Evolutionary conservation across 2,113 vertebrate species (phyloP).

Genomic region (Puma concolor): DNA sequence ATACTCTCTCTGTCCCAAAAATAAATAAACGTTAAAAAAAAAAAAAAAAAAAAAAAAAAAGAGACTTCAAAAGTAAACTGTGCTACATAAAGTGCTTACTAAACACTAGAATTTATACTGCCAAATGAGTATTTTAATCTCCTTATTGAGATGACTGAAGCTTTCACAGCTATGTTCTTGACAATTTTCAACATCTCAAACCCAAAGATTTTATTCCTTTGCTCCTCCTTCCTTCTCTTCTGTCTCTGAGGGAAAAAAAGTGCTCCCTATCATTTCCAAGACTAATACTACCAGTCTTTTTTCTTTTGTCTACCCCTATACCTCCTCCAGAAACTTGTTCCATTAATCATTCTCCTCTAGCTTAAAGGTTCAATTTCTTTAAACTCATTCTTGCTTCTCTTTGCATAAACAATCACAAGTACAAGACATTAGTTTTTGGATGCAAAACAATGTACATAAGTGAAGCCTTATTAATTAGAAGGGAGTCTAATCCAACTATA

Average conservation of each 20-base stretch:
- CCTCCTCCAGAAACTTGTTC: background rate
- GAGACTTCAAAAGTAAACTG: background rate
- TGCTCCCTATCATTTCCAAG: background rate
- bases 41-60: too few relatives aligned
- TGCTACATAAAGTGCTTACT: background rate
- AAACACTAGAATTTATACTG: background rate
- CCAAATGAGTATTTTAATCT: background rate
- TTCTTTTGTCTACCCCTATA: background rate
- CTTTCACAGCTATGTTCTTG: background rate
- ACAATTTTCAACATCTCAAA: background rate
- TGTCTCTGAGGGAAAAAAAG: background rate
- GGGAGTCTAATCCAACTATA: background rate
- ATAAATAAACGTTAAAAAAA: too few relatives aligned
- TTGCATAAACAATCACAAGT: background rate
- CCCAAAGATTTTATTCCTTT: background rate
- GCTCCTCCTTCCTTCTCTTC: background rate
- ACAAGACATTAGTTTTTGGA: background rate
- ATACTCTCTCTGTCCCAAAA: too few relatives aligned
- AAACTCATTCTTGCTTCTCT: background rate
- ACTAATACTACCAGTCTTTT: background rate
- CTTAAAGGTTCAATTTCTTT: background rate
- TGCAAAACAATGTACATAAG: background rate
- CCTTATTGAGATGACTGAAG: background rate
- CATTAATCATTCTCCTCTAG: background rate
- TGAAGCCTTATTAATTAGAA: background rate